Conservation (phyloP, 2,113 vertebrate genomes). For the Menura novaehollandiae region DNA sequence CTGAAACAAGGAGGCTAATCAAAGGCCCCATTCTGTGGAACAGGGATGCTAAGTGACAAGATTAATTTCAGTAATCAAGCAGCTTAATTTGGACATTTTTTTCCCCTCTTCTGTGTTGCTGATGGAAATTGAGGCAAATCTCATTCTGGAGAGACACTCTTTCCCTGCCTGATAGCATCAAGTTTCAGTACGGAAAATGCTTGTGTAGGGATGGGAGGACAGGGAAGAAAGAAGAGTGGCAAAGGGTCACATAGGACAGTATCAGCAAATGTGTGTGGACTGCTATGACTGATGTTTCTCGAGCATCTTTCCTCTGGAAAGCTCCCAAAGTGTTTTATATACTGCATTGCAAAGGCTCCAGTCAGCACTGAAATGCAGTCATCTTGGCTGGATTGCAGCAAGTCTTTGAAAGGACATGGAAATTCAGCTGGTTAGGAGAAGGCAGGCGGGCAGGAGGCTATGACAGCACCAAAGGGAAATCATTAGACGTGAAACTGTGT, state of each 20-base stretch:
- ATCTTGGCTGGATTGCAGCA: constrained; percentile 36
- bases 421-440: background rate
- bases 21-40: constrained; percentile 73
- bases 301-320: constrained; percentile 31
- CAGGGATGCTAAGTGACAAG: constrained; percentile 74
- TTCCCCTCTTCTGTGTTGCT: constrained; percentile 53
- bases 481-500: background rate
- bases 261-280: background rate
- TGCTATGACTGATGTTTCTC: background rate
- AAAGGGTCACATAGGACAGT: background rate
- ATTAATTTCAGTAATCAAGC: constrained; percentile 82
- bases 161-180: constrained; percentile 8
- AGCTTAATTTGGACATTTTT: constrained; percentile 76
- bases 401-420: constrained; percentile 23
- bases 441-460: background rate
- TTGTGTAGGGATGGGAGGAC: background rate
- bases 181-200: background rate
- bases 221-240: background rate
- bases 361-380: constrained; percentile 34
- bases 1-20: constrained; percentile 79
- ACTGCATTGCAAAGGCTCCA: background rate
- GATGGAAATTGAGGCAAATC: constrained; percentile 74
- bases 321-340: constrained; percentile 37
- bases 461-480: background rate
- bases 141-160: constrained; percentile 57